Conservation (phyloP, 2,888 invertebrate species). For the Boloria euphrosyne region DNA sequence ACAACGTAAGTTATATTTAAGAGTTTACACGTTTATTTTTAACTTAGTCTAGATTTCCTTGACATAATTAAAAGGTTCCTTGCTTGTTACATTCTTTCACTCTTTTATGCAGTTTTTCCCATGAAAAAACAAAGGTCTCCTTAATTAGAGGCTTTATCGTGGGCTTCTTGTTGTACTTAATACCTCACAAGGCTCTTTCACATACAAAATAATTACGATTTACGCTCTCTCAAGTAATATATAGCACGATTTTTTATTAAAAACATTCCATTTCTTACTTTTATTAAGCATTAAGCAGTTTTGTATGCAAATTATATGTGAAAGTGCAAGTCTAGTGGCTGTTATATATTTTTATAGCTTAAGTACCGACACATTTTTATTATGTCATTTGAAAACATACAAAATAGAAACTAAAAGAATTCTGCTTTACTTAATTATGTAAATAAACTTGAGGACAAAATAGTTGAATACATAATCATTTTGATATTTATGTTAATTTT, state of each 20-base stretch:
- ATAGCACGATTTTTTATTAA: background rate
- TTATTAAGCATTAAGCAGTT: background rate
- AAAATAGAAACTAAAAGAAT: too few species aligned
- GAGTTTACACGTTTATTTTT: constrained; percentile 6
- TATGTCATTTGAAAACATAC: background rate
- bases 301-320: background rate
- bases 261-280: background rate
- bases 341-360: background rate
- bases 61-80: constrained; percentile 28
- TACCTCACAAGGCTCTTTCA: constrained; percentile 24
- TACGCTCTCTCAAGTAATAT: constrained; percentile 21
- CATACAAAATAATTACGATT: constrained; percentile 21
- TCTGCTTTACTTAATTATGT: too few species aligned
- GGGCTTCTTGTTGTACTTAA: constrained; percentile 17
- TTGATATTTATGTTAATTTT: too few species aligned
- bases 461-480: too few species aligned
- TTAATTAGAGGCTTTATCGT: constrained; percentile 30
- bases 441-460: too few species aligned
- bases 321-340: background rate
- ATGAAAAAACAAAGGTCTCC: constrained; percentile 30
- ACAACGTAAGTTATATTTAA: background rate
- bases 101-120: constrained; percentile 24
- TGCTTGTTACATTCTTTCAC: constrained; percentile 27
- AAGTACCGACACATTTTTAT: background rate
- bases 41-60: constrained; percentile 27